Evolutionary conservation across 2,797 vertebrate species (phyloP).

Genomic region (Hapalemur alaotrensis): DNA sequence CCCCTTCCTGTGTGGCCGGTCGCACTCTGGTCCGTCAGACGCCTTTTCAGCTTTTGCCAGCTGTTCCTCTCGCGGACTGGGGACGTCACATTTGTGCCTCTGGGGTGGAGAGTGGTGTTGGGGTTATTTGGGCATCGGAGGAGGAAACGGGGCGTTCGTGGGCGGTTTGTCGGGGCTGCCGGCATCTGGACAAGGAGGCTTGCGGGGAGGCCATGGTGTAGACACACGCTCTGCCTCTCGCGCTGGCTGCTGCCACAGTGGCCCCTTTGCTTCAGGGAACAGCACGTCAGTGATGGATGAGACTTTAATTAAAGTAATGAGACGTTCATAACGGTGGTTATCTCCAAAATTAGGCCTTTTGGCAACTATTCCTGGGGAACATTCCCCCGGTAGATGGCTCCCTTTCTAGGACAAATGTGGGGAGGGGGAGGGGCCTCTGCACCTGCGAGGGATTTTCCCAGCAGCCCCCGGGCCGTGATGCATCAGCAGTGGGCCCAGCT

Average conservation of each 20-base stretch:
- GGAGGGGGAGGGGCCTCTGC: background rate
- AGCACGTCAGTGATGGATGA: background rate
- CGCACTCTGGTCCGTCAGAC: rapidly evolving
- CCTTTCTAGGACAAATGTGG: background rate
- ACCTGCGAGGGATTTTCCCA: constrained; percentile 50
- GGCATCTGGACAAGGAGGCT: rapidly evolving
- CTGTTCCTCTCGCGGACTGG: rapidly evolving
- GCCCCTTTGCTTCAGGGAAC: background rate
- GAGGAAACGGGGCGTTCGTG: rapidly evolving
- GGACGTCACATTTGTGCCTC: too few species aligned
- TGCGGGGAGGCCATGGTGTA: rapidly evolving
- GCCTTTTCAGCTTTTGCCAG: rapidly evolving
- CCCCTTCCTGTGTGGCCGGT: rapidly evolving
- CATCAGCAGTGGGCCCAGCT: rapidly evolving
- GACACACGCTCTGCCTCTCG: rapidly evolving
- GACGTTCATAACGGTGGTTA: constrained; percentile 19
- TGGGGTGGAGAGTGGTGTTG: background rate
- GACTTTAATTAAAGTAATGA: constrained; percentile 65
- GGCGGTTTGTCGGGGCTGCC: rapidly evolving
- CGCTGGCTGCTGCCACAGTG: rapidly evolving
- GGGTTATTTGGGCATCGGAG: rapidly evolving
- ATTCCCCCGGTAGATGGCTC: background rate
- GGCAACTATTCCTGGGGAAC: constrained; percentile 45
- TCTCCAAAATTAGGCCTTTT: constrained; percentile 64
- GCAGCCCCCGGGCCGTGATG: background rate